phyloP scores from a whole-genome alignment of 2,888 invertebrate genomes.

The Argyresthia goedartella region DNA sequence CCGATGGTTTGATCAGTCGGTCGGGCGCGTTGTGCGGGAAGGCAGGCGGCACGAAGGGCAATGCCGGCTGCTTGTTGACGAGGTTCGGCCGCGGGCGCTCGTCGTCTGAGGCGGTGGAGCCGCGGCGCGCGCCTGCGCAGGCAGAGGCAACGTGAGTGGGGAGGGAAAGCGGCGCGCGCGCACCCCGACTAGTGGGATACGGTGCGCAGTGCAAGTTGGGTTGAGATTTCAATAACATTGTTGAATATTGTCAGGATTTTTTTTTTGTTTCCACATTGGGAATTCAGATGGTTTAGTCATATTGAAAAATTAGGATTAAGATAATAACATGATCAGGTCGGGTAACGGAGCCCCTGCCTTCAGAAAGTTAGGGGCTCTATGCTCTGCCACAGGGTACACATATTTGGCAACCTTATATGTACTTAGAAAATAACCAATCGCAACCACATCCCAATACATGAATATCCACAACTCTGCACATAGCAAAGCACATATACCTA shows the following conservation, averaged over 20 bases:
- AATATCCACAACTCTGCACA: too few species aligned
- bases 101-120: constrained; percentile 59
- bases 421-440: too few species aligned
- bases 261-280: too few species aligned
- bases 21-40: constrained; percentile 87
- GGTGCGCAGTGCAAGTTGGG: background rate
- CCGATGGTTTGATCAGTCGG: constrained; percentile 91
- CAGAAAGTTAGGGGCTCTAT: too few species aligned
- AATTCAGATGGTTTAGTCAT: too few species aligned
- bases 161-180: constrained; percentile 59
- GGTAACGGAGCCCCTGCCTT: too few species aligned
- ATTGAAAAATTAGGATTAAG: too few species aligned
- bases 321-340: too few species aligned
- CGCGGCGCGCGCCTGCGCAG: constrained; percentile 57
- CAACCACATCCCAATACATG: too few species aligned
- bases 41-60: constrained; percentile 93
- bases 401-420: too few species aligned
- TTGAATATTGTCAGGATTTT: background rate
- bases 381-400: too few species aligned
- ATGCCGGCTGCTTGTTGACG: constrained; percentile 87
- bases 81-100: constrained; percentile 73
- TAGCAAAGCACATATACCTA: too few species aligned
- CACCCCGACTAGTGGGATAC: constrained; percentile 16
- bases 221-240: background rate
- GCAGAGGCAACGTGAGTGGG: constrained; percentile 27